Conservation (phyloP, 2,888 invertebrate species). For the Leptopilina myrica region DNA sequence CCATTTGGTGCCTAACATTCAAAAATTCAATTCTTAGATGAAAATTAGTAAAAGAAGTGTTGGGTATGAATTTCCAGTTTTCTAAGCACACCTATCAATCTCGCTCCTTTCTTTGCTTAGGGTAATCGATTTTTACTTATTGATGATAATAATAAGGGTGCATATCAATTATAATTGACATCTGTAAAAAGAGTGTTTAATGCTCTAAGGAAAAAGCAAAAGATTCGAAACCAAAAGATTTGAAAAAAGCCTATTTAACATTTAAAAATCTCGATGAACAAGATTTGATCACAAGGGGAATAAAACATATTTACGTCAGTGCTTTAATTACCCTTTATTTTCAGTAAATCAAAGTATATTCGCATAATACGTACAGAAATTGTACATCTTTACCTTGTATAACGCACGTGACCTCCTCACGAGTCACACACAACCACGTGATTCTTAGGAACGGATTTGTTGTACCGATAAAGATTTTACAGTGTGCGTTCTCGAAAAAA, state of each 20-base stretch:
- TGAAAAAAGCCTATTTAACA: neutral
- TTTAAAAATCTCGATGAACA: neutral
- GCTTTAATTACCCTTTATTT: neutral
- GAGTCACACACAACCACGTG: conserved; percentile 9
- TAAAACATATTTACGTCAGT: conserved; percentile 1
- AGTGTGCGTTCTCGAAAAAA: neutral
- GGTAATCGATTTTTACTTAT: conserved; percentile 31
- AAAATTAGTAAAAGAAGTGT: too few relatives aligned
- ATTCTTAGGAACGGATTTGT: conserved; percentile 21
- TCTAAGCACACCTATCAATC: neutral
- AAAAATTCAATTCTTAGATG: too few relatives aligned
- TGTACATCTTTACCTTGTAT: conserved; percentile 29
- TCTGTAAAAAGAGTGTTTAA: conserved; percentile 20
- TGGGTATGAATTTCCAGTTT: too few relatives aligned
- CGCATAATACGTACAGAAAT: neutral
- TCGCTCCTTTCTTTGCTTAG: conserved; percentile 25
- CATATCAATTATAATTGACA: conserved; percentile 16
- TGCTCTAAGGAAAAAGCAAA: neutral
- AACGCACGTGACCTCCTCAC: conserved; percentile 32
- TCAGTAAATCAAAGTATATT: neutral
- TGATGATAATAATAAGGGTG: conserved; percentile 29
- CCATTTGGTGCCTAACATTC: too few relatives aligned
- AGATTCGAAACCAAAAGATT: neutral
- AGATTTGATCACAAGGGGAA: neutral
- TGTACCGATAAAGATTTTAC: neutral